Percentiles rank a stretch among this genome's conserved stretches.
These are phyloP conservation scores for Acanthisitta chloris DNA, from an alignment of 2,113 vertebrate species.

Conservation along the genomic window DNA sequence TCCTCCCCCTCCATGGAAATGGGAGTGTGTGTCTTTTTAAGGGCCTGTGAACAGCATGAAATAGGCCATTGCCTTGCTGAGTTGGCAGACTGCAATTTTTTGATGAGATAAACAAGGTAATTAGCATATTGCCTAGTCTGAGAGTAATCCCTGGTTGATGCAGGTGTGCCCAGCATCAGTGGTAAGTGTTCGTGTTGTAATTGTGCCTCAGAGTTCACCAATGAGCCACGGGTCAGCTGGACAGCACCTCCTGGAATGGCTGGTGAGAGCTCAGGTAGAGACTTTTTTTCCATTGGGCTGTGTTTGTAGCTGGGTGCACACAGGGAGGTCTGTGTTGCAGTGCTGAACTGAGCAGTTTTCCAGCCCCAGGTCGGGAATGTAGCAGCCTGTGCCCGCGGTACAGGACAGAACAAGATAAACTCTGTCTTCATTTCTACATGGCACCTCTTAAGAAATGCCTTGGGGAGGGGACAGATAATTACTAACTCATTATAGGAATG, in stretches of 20 bases:
- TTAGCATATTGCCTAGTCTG: neutral
- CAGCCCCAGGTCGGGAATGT: neutral
- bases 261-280: neutral
- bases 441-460: neutral
- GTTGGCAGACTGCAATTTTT: neutral
- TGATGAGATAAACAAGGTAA: neutral
- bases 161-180: neutral
- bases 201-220: neutral
- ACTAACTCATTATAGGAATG: neutral
- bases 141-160: neutral
- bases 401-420: rapidly evolving
- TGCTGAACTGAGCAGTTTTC: neutral
- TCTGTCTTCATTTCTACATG: neutral
- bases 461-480: neutral
- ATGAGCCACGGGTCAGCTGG: neutral
- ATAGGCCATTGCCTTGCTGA: neutral
- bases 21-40: neutral
- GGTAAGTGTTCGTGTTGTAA: neutral
- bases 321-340: neutral
- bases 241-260: neutral
- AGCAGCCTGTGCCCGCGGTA: neutral
- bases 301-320: neutral
- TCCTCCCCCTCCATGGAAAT: neutral
- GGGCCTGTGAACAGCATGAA: neutral
- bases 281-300: rapidly evolving